phyloP scores from a whole-genome alignment of 2,113 vertebrate species.

The Sphyrna mokarran region DNA sequence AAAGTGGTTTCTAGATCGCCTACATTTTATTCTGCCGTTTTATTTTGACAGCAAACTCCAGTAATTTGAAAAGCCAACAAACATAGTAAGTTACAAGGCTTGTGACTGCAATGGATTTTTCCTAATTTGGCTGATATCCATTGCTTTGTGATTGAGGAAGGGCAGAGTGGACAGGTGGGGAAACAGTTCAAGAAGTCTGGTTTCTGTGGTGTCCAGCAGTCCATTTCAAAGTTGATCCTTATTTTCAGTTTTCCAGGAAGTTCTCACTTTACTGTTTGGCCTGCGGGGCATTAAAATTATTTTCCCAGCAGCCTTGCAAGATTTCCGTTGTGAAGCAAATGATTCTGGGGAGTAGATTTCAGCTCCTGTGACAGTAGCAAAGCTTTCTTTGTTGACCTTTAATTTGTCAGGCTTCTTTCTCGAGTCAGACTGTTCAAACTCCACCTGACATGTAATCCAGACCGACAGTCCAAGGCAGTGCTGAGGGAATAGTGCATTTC shows the following conservation, averaged over 20 bases:
- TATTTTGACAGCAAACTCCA: not conserved
- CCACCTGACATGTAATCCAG: not conserved
- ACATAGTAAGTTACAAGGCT: not conserved
- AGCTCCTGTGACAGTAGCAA: too few species aligned
- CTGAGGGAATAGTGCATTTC: not conserved
- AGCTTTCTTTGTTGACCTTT: not conserved
- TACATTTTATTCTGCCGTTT: not conserved
- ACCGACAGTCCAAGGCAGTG: not conserved
- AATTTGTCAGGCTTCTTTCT: not conserved
- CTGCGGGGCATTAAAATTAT: not conserved
- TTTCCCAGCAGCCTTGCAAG: not conserved
- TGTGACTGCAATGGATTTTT: not conserved
- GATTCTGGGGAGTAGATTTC: not conserved
- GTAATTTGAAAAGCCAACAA: not conserved
- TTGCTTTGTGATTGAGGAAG: not conserved
- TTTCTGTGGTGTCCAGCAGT: not conserved
- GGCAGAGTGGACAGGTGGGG: not conserved
- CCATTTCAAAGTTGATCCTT: not conserved
- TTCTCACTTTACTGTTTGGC: not conserved
- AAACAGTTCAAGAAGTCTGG: not conserved
- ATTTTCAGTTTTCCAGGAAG: not conserved
- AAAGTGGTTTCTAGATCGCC: not conserved
- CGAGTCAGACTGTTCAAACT: not conserved
- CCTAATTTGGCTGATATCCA: not conserved
- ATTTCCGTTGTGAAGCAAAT: not conserved